Evolutionary conservation across 2,113 vertebrate genomes (phyloP).

Genomic region (Equus przewalskii): DNA sequence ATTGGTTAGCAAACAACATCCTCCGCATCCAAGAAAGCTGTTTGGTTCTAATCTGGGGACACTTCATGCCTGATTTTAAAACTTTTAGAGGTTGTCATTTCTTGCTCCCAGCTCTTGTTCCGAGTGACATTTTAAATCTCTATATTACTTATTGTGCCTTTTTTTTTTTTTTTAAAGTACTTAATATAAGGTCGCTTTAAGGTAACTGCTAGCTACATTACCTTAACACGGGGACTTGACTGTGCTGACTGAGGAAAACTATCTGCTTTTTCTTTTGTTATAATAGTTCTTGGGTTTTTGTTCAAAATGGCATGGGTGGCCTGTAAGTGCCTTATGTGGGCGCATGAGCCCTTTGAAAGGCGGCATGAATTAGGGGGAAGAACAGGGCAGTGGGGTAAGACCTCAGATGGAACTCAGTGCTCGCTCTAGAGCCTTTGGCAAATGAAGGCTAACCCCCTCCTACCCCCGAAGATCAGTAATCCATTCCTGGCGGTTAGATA

Average conservation of each 20-base stretch:
- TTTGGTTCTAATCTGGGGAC: slow-evolving; percentile 3
- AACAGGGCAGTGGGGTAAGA: neutral
- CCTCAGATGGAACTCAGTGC: neutral
- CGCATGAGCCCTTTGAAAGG: neutral
- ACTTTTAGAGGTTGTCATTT: neutral
- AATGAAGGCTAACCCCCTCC: neutral
- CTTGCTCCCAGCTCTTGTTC: neutral
- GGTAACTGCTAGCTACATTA: neutral
- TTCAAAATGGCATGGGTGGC: neutral
- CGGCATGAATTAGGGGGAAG: neutral
- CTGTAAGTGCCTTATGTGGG: neutral
- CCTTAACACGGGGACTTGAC: neutral
- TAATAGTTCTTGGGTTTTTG: neutral
- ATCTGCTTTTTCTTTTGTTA: neutral
- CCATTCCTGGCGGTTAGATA: neutral
- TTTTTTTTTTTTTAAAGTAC: neutral
- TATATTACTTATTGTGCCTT: neutral
- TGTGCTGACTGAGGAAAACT: neutral
- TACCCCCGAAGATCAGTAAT: neutral
- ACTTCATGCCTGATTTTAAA: neutral
- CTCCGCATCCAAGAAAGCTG: neutral
- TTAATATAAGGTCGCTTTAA: neutral
- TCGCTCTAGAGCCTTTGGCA: neutral
- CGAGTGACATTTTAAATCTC: neutral
- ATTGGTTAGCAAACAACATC: neutral